These are phyloP conservation scores for Eurois occulta DNA, from an alignment of 2,888 invertebrate genomes.

Conservation along the genomic window DNA sequence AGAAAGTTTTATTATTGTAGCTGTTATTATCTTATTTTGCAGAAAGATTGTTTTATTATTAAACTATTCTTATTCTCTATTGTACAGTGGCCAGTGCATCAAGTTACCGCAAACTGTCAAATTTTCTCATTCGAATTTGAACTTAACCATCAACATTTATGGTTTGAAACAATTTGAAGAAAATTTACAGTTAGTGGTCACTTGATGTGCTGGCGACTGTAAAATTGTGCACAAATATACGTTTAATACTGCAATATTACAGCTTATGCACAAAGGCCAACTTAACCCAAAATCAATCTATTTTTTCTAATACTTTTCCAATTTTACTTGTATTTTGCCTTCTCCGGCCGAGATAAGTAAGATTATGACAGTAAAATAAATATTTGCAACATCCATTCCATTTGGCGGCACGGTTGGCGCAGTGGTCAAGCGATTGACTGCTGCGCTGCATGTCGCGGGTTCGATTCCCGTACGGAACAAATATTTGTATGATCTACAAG, in stretches of 20 bases:
- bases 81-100: no score
- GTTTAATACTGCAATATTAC: background rate
- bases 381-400: constrained; percentile 4
- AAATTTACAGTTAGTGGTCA: no score
- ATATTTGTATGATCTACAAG: no score
- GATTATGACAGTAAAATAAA: background rate
- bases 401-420: no score
- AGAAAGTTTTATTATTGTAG: constrained; percentile 44
- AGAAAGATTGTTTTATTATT: background rate
- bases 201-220: no score
- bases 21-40: constrained; percentile 13
- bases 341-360: background rate
- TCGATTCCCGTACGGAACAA: no score
- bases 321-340: background rate
- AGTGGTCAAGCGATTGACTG: no score
- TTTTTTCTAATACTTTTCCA: background rate
- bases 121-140: no score
- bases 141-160: no score
- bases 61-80: background rate
- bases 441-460: no score
- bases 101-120: no score
- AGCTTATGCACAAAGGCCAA: background rate
- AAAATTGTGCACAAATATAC: background rate
- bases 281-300: background rate
- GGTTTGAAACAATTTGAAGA: no score